These are phyloP conservation scores for Coleophora deauratella DNA, from an alignment of 2,888 invertebrate genomes.

Conservation along the genomic window DNA sequence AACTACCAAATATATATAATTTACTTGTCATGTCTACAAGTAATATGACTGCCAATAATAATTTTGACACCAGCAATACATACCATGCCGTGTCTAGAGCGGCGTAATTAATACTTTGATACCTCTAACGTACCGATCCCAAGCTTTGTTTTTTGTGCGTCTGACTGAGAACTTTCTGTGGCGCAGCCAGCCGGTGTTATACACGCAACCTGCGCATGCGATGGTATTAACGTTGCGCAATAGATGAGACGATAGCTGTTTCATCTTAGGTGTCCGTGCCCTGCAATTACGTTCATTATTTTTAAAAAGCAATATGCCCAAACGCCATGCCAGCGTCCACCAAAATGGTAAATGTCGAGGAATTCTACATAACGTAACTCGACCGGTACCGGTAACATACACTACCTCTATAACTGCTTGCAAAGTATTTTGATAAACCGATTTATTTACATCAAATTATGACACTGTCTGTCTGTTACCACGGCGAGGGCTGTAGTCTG, in stretches of 20 bases:
- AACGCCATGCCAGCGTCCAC: slow-evolving; percentile 10
- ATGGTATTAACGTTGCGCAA: slow-evolving; percentile 30
- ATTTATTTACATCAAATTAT: slow-evolving; percentile 25
- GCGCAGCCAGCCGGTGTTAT: neutral
- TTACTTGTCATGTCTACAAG: slow-evolving; percentile 22
- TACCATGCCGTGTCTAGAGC: slow-evolving; percentile 37
- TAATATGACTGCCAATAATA: slow-evolving; percentile 30
- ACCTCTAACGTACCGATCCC: slow-evolving; percentile 35
- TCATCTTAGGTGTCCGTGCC: slow-evolving; percentile 7
- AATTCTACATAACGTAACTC: slow-evolving; percentile 5
- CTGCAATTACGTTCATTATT: slow-evolving; percentile 31
- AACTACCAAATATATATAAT: no score
- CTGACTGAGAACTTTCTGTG: slow-evolving; percentile 30
- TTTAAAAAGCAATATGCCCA: slow-evolving; percentile 21
- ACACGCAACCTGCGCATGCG: slow-evolving; percentile 20
- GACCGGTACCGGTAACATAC: neutral
- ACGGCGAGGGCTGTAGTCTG: slow-evolving; percentile 21
- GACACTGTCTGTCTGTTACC: slow-evolving; percentile 24
- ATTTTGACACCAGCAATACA: slow-evolving; percentile 34
- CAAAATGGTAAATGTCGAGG: slow-evolving; percentile 4
- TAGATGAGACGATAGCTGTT: slow-evolving; percentile 22
- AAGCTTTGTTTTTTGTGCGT: slow-evolving; percentile 43
- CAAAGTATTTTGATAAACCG: neutral
- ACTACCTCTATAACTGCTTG: no score
- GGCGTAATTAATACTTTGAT: slow-evolving; percentile 38